Conservation (phyloP, 2,888 invertebrate genomes). For the Pammene fasciana region DNA sequence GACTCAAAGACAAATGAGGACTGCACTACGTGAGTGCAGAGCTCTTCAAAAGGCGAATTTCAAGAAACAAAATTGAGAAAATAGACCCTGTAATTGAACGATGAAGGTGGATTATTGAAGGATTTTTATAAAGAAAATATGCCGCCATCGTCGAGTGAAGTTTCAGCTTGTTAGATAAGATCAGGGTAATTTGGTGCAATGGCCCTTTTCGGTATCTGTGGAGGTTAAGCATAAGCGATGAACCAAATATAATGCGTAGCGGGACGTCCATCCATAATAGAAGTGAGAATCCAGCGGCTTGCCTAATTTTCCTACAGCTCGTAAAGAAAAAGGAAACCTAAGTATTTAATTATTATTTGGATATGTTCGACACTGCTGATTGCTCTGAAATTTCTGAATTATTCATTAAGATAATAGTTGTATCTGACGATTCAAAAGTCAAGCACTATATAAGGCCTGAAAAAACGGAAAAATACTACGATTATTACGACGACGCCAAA, state of each 20-base stretch:
- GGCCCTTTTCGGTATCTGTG: neutral
- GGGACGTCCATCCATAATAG: too few relatives aligned
- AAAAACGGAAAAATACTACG: too few relatives aligned
- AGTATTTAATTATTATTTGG: too few relatives aligned
- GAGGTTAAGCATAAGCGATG: neutral
- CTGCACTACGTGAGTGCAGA: neutral
- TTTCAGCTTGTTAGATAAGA: neutral
- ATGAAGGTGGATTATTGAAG: neutral
- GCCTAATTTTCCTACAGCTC: too few relatives aligned
- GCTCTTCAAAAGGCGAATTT: neutral
- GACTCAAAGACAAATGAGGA: slow-evolving; percentile 21
- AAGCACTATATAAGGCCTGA: too few relatives aligned
- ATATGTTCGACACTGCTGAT: too few relatives aligned
- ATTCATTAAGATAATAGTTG: too few relatives aligned
- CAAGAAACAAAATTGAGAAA: neutral
- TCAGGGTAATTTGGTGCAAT: slow-evolving; percentile 1
- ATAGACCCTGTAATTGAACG: neutral
- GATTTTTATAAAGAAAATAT: neutral
- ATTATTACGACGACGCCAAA: too few relatives aligned
- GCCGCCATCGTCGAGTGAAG: slow-evolving; percentile 2
- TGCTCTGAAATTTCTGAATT: too few relatives aligned
- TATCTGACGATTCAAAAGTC: too few relatives aligned
- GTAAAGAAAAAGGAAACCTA: too few relatives aligned
- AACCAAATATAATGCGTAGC: neutral
- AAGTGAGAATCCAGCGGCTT: too few relatives aligned